Evolutionary conservation across 2,113 vertebrate species (phyloP).

Genomic region (Xiphophorus hellerii): DNA sequence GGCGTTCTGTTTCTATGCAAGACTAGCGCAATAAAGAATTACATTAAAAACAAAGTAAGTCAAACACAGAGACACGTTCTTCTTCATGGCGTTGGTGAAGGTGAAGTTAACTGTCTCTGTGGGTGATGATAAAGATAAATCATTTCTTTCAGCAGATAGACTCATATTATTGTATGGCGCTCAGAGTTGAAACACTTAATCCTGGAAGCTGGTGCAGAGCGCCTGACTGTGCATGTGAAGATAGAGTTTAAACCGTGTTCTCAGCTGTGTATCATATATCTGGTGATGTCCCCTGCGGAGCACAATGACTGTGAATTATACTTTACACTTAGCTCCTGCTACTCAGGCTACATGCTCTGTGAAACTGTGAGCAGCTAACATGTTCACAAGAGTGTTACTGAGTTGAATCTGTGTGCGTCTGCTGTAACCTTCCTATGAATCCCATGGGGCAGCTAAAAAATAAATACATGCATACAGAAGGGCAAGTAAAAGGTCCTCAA

Average conservation of each 20-base stretch:
- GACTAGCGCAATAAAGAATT: not conserved
- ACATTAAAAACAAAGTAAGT: conserved; percentile 1
- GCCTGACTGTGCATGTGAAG: conserved; percentile 7
- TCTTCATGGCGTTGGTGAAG: not conserved
- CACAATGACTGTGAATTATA: conserved; percentile 51
- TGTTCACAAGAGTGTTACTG: conserved; percentile 9
- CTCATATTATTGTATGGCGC: conserved; percentile 13
- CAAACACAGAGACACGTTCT: conserved; percentile 19
- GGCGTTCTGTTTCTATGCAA: not conserved
- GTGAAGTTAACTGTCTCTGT: conserved; percentile 20
- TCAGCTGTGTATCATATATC: conserved; percentile 36
- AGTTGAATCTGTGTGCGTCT: conserved; percentile 29
- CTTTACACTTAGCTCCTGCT: conserved; percentile 40
- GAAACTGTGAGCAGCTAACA: conserved; percentile 35
- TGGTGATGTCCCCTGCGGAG: conserved; percentile 30
- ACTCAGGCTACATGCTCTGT: conserved; percentile 32
- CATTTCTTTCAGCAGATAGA: conserved; percentile 28
- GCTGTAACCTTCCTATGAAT: not conserved
- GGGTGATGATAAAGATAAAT: conserved; percentile 45
- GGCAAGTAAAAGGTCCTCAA: not conserved
- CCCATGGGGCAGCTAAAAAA: not conserved
- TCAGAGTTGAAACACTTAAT: not conserved
- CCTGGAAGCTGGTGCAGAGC: conserved; percentile 18
- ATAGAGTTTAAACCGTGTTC: conserved; percentile 22
- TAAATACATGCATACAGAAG: not conserved